Conservation (phyloP, 2,888 invertebrate genomes). For the Cheilosia scutellata region DNA sequence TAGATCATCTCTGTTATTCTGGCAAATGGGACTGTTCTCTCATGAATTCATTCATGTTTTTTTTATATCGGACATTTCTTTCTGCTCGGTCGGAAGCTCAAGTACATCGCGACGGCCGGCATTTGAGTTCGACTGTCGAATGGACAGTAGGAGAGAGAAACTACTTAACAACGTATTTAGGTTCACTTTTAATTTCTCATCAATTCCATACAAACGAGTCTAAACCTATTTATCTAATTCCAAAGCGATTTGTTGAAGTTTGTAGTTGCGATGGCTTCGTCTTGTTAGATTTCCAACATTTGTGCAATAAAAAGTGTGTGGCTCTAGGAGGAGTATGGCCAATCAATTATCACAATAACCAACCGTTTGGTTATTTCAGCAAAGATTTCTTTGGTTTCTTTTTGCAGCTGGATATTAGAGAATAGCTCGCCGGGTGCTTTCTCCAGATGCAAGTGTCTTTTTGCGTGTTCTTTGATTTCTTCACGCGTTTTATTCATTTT, state of each 20-base stretch:
- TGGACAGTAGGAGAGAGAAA: conserved; percentile 39
- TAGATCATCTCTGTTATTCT: conserved; percentile 46
- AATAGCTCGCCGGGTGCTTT: conserved; percentile 49
- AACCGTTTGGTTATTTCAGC: conserved; percentile 21
- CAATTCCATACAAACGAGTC: conserved; percentile 10
- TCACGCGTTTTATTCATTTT: conserved; percentile 39
- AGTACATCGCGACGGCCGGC: background rate
- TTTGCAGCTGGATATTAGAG: conserved; percentile 26
- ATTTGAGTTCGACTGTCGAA: background rate
- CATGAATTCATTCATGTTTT: conserved; percentile 30
- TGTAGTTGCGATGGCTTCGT: background rate
- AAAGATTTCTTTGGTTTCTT: conserved; percentile 40
- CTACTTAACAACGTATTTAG: conserved; percentile 28
- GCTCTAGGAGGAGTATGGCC: conserved; percentile 6
- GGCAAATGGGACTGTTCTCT: conserved; percentile 22
- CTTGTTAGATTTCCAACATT: conserved; percentile 5
- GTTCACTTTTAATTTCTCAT: conserved; percentile 55
- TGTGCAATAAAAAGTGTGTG: conserved; percentile 21
- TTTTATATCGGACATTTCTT: conserved; percentile 39
- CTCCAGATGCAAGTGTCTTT: conserved; percentile 44
- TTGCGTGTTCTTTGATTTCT: conserved; percentile 47
- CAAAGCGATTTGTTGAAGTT: conserved; percentile 18
- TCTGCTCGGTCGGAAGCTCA: background rate
- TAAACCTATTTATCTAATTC: conserved; percentile 17
- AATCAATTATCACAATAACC: conserved; percentile 51